A percentile compares a stretch with the other conserved stretches of the same genome.
phyloP scores from a whole-genome alignment of 2,888 invertebrate species.

The Emesis russula region DNA sequence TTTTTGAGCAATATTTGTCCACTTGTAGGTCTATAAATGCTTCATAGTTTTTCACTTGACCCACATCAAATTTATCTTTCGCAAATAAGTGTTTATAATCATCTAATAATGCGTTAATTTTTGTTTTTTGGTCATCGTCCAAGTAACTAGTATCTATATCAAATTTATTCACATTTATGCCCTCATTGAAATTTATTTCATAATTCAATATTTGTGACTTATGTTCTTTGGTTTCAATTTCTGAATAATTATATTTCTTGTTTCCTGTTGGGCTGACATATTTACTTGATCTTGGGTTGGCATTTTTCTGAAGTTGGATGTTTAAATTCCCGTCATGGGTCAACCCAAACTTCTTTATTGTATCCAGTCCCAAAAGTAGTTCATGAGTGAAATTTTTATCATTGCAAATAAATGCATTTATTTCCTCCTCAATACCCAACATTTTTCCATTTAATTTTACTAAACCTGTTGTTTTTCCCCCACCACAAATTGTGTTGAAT shows the following conservation, averaged over 20 bases:
- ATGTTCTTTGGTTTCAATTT: conserved; percentile 34
- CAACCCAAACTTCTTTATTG: conserved; percentile 43
- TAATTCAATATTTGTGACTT: conserved; percentile 28
- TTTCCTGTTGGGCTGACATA: conserved; percentile 26
- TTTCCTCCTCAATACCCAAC: conserved; percentile 43
- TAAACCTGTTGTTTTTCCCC: conserved; percentile 49
- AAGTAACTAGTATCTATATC: conserved; percentile 36
- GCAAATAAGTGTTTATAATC: conserved; percentile 50
- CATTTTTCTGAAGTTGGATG: conserved; percentile 50
- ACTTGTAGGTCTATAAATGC: conserved; percentile 52
- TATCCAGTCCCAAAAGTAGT: conserved; percentile 58
- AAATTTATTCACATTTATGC: conserved; percentile 26
- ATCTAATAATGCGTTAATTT: conserved; percentile 46
- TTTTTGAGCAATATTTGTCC: conserved; percentile 61
- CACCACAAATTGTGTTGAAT: conserved; percentile 51
- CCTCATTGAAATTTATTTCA: conserved; percentile 30
- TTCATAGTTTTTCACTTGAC: conserved; percentile 56
- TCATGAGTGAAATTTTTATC: conserved; percentile 55
- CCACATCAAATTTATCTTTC: conserved; percentile 38
- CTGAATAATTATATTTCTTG: background rate
- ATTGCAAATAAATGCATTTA: conserved; percentile 55
- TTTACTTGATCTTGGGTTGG: conserved; percentile 35
- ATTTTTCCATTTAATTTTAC: conserved; percentile 51
- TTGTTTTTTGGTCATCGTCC: conserved; percentile 35
- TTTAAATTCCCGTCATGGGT: conserved; percentile 50